These are phyloP conservation scores for Octodonta nipae DNA, from an alignment of 2,888 invertebrate genomes.

Conservation along the genomic window DNA sequence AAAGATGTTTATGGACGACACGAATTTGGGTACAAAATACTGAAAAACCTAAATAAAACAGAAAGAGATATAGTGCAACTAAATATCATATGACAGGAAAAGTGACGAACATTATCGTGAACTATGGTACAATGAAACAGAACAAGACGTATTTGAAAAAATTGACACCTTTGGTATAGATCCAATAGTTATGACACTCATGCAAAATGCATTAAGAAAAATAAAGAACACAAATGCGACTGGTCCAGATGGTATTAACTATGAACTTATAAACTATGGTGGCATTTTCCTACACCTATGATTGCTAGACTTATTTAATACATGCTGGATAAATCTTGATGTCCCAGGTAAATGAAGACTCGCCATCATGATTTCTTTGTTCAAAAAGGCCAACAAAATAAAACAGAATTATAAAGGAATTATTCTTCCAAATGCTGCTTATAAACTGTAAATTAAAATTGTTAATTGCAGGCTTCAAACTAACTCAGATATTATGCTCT, in stretches of 20 bases:
- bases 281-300: no score
- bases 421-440: neutral
- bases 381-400: neutral
- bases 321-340: conserved; percentile 1
- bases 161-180: conserved; percentile 1
- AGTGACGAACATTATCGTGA: neutral
- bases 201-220: conserved; percentile 1
- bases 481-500: no score
- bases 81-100: neutral
- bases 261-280: no score
- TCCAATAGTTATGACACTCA: conserved; percentile 1
- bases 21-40: no score
- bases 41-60: no score
- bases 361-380: no score
- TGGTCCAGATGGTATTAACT: conserved; percentile 1
- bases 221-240: neutral
- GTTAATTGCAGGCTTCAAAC: neutral
- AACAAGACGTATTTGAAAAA: conserved; percentile 1
- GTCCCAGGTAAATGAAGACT: no score
- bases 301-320: no score
- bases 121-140: conserved; percentile 1
- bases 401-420: conserved; percentile 1
- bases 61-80: conserved; percentile 1
- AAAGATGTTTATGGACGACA: no score
- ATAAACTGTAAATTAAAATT: neutral